Base-by-base conservation (phyloP, 2,888 invertebrate species). In the Athalia cordata region DNA sequence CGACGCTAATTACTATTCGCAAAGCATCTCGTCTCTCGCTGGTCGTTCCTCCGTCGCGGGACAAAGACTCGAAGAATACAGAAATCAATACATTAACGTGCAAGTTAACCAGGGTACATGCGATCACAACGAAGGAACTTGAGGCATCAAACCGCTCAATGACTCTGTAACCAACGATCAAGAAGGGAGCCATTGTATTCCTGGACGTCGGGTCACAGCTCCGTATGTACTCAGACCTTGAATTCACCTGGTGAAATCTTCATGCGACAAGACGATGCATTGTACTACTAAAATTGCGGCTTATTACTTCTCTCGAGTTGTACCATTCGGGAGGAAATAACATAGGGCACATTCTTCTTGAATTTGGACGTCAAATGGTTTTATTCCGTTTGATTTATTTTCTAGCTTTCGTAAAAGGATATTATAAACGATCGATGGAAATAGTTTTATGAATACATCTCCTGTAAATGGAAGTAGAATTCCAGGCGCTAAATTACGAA, bases 221-320 rank as follows among this genome's bases (percentile, higher is more conserved):
- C 87, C 85, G 83, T 80, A 82, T 82, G 29, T 29, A 29, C 52
- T 62, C 11, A 64, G 84, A 83, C 86, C 86, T 86, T 86, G 86
- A 85, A 82, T 83, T 81, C 15, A 7, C 50, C 43, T 62, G 62
- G 62, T 62, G 87, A 87, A 88, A 87, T 87, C 87, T 87, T 86
- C 87, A 84, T 87, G 88, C 87, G 88, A 88, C 88, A 87, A 87
- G 86, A 88, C 87, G 88, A 88, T 87, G 87, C 85, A 88, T 88
- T 83, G 88, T 85, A 85, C 85, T 81, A 82, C 80, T 2, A 43
- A 45, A 29, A 62, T 50, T 47, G 62, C 50, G 43, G 11, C 62
- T 9, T 52, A 75, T 59, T 49, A 59, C 29, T 29, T 29, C 29
- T 29, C 29, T 2, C 2, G 29, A 29, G 29, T 29, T 29, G 29